Percentiles rank a stretch among this genome's conserved stretches.
Evolutionary conservation across 1,140 invertebrate genomes (phyloP).

Genomic region (Aphaenogaster floridana): DNA sequence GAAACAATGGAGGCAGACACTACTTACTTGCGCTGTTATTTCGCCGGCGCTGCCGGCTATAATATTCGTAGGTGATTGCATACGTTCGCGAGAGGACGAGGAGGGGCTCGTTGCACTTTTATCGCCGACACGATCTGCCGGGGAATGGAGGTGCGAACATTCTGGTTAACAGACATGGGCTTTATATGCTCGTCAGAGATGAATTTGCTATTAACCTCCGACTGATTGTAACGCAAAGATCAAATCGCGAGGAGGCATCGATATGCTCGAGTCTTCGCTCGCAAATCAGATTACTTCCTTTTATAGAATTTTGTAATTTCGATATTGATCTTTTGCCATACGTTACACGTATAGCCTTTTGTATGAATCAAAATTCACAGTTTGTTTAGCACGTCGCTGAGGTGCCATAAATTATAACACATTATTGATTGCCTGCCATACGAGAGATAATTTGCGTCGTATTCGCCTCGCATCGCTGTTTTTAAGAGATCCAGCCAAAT

Average conservation of each 20-base stretch:
- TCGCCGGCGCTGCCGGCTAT: slow-evolving; percentile 68
- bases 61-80: slow-evolving; percentile 70
- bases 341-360: neutral
- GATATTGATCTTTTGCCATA: neutral
- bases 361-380: neutral
- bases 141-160: slow-evolving; percentile 35
- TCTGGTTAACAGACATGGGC: slow-evolving; percentile 22
- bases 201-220: slow-evolving; percentile 33
- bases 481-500: slow-evolving; percentile 61
- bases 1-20: slow-evolving; percentile 81
- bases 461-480: slow-evolving; percentile 9
- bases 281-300: neutral
- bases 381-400: neutral
- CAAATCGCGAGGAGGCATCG: neutral
- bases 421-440: neutral
- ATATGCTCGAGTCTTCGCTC: neutral
- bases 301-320: neutral
- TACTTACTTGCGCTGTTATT: slow-evolving; percentile 80
- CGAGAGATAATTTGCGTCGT: slow-evolving; percentile 2
- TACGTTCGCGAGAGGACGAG: slow-evolving; percentile 47
- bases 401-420: neutral
- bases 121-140: slow-evolving; percentile 32
- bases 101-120: slow-evolving; percentile 61
- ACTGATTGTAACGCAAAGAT: slow-evolving; percentile 8
- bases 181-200: slow-evolving; percentile 20